A percentile compares a stretch with the other conserved stretches of the same genome.
These are phyloP conservation scores for Chirona hameri DNA, from an alignment of 2,888 invertebrate species.

Conservation along the genomic window DNA sequence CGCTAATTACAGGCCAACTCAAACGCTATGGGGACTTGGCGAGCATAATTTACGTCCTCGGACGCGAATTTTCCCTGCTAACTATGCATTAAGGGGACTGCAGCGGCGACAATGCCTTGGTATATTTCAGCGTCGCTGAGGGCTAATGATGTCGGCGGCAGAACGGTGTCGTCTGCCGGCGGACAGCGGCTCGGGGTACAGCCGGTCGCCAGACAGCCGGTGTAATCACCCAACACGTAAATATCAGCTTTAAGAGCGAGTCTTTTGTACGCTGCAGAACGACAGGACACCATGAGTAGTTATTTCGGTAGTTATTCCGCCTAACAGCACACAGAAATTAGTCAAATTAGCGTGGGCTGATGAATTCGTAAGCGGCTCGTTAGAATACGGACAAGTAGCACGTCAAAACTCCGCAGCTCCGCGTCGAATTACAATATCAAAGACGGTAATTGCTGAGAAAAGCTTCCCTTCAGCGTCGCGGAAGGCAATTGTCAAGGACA, in stretches of 20 bases:
- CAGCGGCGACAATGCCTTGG: neutral
- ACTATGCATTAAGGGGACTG: constrained; percentile 24
- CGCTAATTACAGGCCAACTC: constrained; percentile 25
- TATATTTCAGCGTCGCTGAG: neutral
- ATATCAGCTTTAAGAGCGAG: too few species aligned
- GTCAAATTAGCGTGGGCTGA: neutral
- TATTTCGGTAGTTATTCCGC: neutral
- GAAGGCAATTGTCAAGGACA: neutral
- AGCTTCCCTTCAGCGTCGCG: neutral
- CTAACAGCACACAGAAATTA: neutral
- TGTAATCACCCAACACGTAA: neutral
- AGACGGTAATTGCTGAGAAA: neutral
- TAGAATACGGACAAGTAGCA: neutral
- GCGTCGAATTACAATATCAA: neutral
- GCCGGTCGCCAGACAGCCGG: too few species aligned
- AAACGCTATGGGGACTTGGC: neutral
- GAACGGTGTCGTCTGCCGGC: too few species aligned
- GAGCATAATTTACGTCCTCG: neutral
- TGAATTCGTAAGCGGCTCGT: constrained; percentile 11
- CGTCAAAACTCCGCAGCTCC: neutral
- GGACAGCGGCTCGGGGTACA: too few species aligned
- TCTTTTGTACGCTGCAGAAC: neutral
- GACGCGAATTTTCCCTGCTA: constrained; percentile 5
- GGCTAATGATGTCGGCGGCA: neutral
- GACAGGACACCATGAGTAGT: neutral